Evolutionary conservation across 1,140 invertebrate genomes (phyloP).

Genomic region (Sitobion miscanthi): DNA sequence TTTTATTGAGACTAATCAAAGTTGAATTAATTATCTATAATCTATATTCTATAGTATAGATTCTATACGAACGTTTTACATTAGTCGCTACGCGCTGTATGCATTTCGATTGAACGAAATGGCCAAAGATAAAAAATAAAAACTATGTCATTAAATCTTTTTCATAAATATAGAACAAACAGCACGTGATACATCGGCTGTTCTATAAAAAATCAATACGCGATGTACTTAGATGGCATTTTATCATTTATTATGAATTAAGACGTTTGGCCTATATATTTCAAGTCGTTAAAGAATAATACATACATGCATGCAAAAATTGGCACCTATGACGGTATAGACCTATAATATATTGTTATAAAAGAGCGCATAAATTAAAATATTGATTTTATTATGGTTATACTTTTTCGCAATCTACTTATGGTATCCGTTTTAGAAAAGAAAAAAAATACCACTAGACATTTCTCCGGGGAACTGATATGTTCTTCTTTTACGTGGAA

Average conservation of each 20-base stretch:
- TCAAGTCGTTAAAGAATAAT: too few relatives aligned
- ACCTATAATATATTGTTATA: not conserved
- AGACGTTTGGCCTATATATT: not conserved
- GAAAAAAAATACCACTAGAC: not conserved
- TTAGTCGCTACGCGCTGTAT: not conserved
- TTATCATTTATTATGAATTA: not conserved
- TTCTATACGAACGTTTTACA: not conserved
- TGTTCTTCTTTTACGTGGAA: not conserved
- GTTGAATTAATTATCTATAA: not conserved
- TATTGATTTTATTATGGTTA: conserved; percentile 21
- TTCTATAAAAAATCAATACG: not conserved
- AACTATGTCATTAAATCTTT: not conserved
- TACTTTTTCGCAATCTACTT: not conserved
- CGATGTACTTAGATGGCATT: not conserved
- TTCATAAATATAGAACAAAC: not conserved
- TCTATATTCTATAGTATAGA: not conserved
- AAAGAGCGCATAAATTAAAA: not conserved
- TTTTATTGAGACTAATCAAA: not conserved
- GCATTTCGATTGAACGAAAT: not conserved
- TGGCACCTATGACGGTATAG: not conserved
- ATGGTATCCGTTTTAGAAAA: not conserved
- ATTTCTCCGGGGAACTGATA: conserved; percentile 31
- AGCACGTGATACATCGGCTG: not conserved
- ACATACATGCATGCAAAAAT: too few relatives aligned
- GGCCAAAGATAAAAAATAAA: not conserved